These are phyloP conservation scores for Grapholita molesta DNA, from an alignment of 1,140 invertebrate genomes.

Conservation along the genomic window DNA sequence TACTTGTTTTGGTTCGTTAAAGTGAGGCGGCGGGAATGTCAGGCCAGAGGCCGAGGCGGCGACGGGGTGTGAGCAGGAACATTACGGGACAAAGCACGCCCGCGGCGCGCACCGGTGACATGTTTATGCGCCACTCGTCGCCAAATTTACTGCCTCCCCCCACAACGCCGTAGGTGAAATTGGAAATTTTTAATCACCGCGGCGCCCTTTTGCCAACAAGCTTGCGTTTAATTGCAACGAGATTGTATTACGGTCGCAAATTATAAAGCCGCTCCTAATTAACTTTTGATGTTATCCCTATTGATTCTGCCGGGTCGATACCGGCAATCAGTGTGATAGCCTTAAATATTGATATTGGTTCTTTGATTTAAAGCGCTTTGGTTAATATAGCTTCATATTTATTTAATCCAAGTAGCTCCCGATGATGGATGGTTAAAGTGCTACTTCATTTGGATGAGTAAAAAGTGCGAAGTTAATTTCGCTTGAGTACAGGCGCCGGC, in stretches of 20 bases:
- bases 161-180: constrained; percentile 51
- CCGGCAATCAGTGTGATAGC: constrained; percentile 6
- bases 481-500: constrained; percentile 39
- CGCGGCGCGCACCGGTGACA: constrained; percentile 58
- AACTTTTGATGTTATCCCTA: constrained; percentile 36
- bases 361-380: neutral
- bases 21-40: constrained; percentile 18
- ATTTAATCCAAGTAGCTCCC: constrained; percentile 31
- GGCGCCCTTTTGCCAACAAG: constrained; percentile 51
- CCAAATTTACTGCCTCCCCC: constrained; percentile 60
- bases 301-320: constrained; percentile 12
- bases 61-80: constrained; percentile 5
- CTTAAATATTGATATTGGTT: constrained; percentile 9
- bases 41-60: neutral
- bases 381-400: constrained; percentile 19
- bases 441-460: constrained; percentile 12
- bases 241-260: constrained; percentile 51
- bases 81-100: constrained; percentile 46
- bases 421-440: constrained; percentile 20
- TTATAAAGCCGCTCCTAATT: constrained; percentile 60
- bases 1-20: neutral
- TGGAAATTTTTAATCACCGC: constrained; percentile 60
- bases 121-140: constrained; percentile 58
- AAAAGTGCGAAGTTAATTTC: constrained; percentile 27
- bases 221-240: constrained; percentile 43